Conservation (phyloP, 2,113 vertebrate species). For the Spermophilus dauricus region DNA sequence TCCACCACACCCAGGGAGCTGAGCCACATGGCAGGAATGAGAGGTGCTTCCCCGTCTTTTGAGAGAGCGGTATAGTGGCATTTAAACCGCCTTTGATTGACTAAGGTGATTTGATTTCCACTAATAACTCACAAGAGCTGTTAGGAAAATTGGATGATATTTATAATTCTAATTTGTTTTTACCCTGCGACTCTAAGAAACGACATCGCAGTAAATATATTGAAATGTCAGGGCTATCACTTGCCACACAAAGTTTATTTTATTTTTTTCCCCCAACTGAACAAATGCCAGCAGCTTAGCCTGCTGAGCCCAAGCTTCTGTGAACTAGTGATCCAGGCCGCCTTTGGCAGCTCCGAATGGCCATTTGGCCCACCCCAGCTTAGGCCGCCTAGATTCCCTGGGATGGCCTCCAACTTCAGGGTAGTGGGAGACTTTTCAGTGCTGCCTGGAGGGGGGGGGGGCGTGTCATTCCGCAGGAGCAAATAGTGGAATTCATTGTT, state of each 20-base stretch:
- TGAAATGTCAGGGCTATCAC: slow-evolving; percentile 83
- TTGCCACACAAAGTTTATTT: slow-evolving; percentile 82
- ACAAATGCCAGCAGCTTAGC: slow-evolving; percentile 84
- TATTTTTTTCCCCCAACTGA: slow-evolving; percentile 73
- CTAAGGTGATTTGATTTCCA: slow-evolving; percentile 77
- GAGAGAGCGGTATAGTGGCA: neutral
- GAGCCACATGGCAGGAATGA: neutral
- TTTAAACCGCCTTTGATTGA: slow-evolving; percentile 74
- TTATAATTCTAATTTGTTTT: slow-evolving; percentile 85
- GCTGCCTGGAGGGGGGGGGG: slow-evolving; percentile 43
- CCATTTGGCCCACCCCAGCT: slow-evolving; percentile 80
- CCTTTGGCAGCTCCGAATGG: slow-evolving; percentile 82
- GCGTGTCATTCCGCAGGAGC: slow-evolving; percentile 57
- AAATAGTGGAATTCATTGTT: neutral
- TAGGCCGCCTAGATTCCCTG: slow-evolving; percentile 73
- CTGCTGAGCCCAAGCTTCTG: slow-evolving; percentile 79
- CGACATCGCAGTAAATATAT: slow-evolving; percentile 83
- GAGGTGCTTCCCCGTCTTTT: slow-evolving; percentile 57
- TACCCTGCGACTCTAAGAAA: slow-evolving; percentile 76
- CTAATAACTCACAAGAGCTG: slow-evolving; percentile 78
- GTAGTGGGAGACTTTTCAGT: slow-evolving; percentile 76
- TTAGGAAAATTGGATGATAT: slow-evolving; percentile 80
- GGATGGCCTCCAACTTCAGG: slow-evolving; percentile 80
- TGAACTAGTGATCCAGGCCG: slow-evolving; percentile 82
- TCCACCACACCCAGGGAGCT: neutral